Base-by-base conservation (phyloP, 2,113 vertebrate species). In the Uria aalge region DNA sequence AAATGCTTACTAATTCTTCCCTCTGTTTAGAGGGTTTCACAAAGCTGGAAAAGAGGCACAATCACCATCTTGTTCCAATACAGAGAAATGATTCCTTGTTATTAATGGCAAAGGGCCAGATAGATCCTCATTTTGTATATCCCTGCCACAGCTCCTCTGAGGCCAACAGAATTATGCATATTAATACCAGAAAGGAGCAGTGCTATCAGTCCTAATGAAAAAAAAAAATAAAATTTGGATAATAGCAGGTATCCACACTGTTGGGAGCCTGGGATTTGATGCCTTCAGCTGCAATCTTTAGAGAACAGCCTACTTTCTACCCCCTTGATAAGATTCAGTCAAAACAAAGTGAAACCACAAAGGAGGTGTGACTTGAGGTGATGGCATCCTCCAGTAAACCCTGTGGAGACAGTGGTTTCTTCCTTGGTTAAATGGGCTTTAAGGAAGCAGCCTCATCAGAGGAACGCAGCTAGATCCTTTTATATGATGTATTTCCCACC, bases 31-130 rank as follows among this genome's bases (percentile, higher is more conserved):
- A 90, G 63, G 52, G 55, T 85, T 83, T 94, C 60, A 94, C 71
- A 91, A 93, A 94, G 50, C 88, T 92, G 63, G 22, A 26, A 9
- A n/a, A 93, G 89, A 93, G 80, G 45, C 88, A 83, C 75, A 88
- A 74, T 95, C 82, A 90, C n/a, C 76, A 48, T 93, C 75, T 93
- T 88, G 79, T 94, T 96, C 78, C 62, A 92, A 77, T 74, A 93
- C 15, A 86, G 88, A 93, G 64, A 92, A 94, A 92, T 63, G 9
- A 75, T 78, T 90, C 85, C 56, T 74, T 92, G 52, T 95, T 93
- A 88, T 90, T 95, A 90, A 88, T 87, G 95, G 85, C 88, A 92
- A 83, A 92, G 45, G 62, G 78, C 78, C 92, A 95, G 75, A 66
- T n/a, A 81, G 76, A 60, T 89, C 85, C 41, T 95, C 23, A 6